Percentiles rank a stretch among this genome's conserved stretches.
Evolutionary conservation across 2,888 invertebrate genomes (phyloP).

Genomic region (Tryphoninae sp.): DNA sequence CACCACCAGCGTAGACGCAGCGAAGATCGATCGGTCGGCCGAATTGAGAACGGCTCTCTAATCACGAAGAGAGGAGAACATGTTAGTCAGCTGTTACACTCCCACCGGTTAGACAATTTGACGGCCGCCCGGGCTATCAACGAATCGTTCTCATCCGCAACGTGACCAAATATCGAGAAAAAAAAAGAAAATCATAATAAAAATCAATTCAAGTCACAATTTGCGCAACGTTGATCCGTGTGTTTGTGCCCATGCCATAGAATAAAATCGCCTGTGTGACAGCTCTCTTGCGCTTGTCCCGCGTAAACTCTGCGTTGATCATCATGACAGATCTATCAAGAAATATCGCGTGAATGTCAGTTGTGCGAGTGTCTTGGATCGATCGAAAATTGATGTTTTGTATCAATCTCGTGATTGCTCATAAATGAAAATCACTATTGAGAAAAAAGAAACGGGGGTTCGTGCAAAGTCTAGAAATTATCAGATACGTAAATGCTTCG

Average conservation of each 20-base stretch:
- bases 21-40: constrained; percentile 42
- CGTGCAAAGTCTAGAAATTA: too few species aligned
- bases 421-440: too few species aligned
- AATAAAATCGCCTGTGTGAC: not conserved
- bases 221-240: too few species aligned
- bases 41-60: constrained; percentile 24
- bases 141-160: not conserved
- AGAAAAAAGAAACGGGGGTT: too few species aligned
- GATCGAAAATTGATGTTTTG: too few species aligned
- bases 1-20: constrained; percentile 17
- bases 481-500: too few species aligned
- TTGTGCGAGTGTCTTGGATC: too few species aligned
- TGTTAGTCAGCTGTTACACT: constrained; percentile 7
- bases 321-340: too few species aligned
- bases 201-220: not conserved
- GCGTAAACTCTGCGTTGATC: not conserved
- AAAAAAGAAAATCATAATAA: not conserved
- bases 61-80: constrained; percentile 38
- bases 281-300: not conserved
- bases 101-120: not conserved
- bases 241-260: not conserved
- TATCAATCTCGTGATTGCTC: too few species aligned
- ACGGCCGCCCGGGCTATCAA: too few species aligned
- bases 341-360: too few species aligned
- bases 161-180: not conserved